These are phyloP conservation scores for Cyprinodon variegatus DNA, from an alignment of 2,113 vertebrate species.

Conservation along the genomic window DNA sequence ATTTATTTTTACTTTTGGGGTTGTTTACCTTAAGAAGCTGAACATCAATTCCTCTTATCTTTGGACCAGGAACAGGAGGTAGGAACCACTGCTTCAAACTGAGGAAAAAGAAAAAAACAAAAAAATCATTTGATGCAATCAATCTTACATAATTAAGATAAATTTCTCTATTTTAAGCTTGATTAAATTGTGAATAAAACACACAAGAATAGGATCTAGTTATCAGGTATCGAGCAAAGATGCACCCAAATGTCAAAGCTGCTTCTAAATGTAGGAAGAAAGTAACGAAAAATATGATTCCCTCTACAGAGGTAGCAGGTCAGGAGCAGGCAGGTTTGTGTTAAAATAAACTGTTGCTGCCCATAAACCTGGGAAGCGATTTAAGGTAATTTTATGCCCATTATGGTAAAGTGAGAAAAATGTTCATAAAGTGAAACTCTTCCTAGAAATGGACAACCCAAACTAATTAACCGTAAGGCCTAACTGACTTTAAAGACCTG, in stretches of 20 bases:
- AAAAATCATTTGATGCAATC: not conserved
- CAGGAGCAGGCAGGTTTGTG: too few relatives aligned
- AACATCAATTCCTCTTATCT: slow-evolving; percentile 90
- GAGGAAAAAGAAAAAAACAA: slow-evolving; percentile 17
- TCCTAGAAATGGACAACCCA: too few relatives aligned
- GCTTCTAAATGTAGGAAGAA: not conserved
- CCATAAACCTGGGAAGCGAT: too few relatives aligned
- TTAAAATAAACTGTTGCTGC: too few relatives aligned
- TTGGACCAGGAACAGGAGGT: slow-evolving; percentile 92
- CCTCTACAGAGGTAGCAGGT: not conserved
- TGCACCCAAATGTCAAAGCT: not conserved
- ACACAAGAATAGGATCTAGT: not conserved
- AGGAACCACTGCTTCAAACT: slow-evolving; percentile 87
- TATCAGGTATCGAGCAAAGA: not conserved
- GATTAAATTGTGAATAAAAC: too few relatives aligned
- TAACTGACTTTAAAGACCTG: too few relatives aligned
- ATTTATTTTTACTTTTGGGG: too few relatives aligned
- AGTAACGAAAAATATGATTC: not conserved
- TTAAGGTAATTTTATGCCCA: too few relatives aligned
- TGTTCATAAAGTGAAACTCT: too few relatives aligned
- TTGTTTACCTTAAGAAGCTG: slow-evolving; percentile 85
- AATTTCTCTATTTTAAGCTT: not conserved
- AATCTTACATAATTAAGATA: not conserved
- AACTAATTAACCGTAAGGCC: too few relatives aligned
- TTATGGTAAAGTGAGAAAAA: too few relatives aligned